phyloP scores from a whole-genome alignment of 2,113 vertebrate genomes.

The Callithrix jacchus region DNA sequence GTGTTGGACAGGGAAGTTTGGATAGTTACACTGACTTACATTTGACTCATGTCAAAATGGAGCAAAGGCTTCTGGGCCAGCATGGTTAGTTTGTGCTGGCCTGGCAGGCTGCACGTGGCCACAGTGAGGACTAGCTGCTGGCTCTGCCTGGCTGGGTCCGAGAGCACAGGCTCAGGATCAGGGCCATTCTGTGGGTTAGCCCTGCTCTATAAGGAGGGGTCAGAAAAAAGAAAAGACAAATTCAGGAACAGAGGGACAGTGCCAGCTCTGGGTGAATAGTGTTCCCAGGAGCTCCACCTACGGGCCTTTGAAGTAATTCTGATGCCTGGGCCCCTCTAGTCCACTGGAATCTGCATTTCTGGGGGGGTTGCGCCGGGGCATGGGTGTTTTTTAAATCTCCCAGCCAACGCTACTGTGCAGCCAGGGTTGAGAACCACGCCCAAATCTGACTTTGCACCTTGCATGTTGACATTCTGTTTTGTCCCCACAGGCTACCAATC shows the following conservation, averaged over 20 bases:
- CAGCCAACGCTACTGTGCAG: not conserved
- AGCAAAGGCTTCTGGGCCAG: not conserved
- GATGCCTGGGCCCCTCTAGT: no score
- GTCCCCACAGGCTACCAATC: conserved; percentile 74
- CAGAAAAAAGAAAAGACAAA: no score
- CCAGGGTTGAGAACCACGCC: not conserved
- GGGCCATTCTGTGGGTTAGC: no score
- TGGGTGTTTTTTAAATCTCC: not conserved
- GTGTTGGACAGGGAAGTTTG: not conserved
- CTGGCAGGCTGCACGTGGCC: not conserved
- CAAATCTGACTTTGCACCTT: fast-evolving
- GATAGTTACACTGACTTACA: not conserved
- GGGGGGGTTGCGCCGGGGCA: fast-evolving
- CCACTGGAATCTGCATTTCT: not conserved
- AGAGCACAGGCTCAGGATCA: not conserved
- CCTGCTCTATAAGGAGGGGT: no score
- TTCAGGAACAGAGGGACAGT: not conserved
- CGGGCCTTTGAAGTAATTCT: not conserved
- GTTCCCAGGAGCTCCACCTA: not conserved
- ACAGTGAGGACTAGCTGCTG: not conserved
- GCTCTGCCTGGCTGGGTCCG: not conserved
- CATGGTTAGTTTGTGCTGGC: not conserved
- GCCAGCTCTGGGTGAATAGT: not conserved
- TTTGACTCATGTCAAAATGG: not conserved
- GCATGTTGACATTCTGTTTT: not conserved